Evolutionary conservation across 2,888 invertebrate species (phyloP), one percentile per base, ranked within the genome.

Genomic region (Heliconius ismenius): DNA sequence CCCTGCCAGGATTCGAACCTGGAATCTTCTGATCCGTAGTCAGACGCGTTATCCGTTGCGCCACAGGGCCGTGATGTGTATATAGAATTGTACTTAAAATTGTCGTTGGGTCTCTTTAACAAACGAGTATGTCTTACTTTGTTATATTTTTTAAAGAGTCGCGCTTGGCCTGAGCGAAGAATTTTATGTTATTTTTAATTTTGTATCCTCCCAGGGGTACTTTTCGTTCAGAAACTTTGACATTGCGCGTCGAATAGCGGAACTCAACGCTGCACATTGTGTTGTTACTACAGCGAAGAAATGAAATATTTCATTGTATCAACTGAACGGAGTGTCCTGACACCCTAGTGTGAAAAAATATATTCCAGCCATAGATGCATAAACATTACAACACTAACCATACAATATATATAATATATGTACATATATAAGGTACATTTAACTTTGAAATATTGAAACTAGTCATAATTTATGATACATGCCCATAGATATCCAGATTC

Each of bases 21-120:
- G 95, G 94, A 95, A 95, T 95, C 95, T 95, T 95, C 95, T 95
- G 95, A 95, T 95, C 95, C 95, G 95, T 95, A 95, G 95, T 95
- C 95, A 95, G 95, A 95, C 95, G 95, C 95, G 95, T 95, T 95
- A 95, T 95, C 94, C 95, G 89, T 95, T 95, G 95, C 95, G 95
- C 95, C 95, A 95, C 95, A 95, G 92, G 95, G 95, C 95, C 95
- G 28, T 63, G 15, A 24, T 9, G 58, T 70, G 15, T 21, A 13
- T 28, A 15, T 28, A 26, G 6, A 6, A 21, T 6, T 10, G 1
- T 1, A 6, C 11, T 6, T 28, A 69, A 69, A 28, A 21, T 26
- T 28, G 6, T 32, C 54, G n/a, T 32, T 58, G 3, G 2, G 24
- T 69, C 54, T 15, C 54, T 54, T 21, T 18, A 21, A 21, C 21